Conservation (phyloP, 64 coral and sea anemone genomes). For the Montipora foliosa region DNA sequence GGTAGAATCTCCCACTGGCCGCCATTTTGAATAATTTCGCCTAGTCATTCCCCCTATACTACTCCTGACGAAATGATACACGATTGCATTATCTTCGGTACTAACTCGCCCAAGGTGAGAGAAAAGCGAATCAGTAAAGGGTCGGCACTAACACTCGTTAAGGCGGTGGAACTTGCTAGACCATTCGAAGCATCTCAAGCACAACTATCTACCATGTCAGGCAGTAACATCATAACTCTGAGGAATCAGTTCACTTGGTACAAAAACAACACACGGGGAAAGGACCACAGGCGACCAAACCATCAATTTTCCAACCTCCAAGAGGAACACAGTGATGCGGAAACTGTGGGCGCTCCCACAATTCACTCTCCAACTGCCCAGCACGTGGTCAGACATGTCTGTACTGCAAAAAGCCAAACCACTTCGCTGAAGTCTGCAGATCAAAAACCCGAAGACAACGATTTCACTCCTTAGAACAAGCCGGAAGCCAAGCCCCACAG, state of each 20-base stretch:
- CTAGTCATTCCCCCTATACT: too few species aligned
- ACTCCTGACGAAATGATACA: too few species aligned
- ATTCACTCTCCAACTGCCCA: constrained; percentile 3
- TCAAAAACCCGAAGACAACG: constrained; percentile 4
- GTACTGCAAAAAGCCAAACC: constrained; percentile 65
- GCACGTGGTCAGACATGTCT: constrained; percentile 46
- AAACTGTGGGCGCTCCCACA: not conserved
- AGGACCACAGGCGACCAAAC: constrained; percentile 31
- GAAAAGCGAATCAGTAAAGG: constrained; percentile 44
- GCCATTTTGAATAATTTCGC: too few species aligned
- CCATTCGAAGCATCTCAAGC: constrained; percentile 34
- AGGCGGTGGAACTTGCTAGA: constrained; percentile 31
- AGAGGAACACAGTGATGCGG: not conserved
- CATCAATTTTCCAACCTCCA: not conserved
- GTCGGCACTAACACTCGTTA: constrained; percentile 36
- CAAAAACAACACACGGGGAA: constrained; percentile 4
- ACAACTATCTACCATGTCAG: constrained; percentile 27
- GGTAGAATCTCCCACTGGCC: too few species aligned
- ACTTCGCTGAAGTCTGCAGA: constrained; percentile 36
- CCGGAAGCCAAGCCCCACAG: too few species aligned
- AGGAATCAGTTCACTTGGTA: not conserved
- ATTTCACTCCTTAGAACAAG: too few species aligned
- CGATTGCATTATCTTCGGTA: not conserved
- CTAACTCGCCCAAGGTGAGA: not conserved
- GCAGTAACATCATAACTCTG: not conserved